These are phyloP conservation scores for Melipona quadrifasciata DNA, from an alignment of 1,140 invertebrate species.

Conservation along the genomic window DNA sequence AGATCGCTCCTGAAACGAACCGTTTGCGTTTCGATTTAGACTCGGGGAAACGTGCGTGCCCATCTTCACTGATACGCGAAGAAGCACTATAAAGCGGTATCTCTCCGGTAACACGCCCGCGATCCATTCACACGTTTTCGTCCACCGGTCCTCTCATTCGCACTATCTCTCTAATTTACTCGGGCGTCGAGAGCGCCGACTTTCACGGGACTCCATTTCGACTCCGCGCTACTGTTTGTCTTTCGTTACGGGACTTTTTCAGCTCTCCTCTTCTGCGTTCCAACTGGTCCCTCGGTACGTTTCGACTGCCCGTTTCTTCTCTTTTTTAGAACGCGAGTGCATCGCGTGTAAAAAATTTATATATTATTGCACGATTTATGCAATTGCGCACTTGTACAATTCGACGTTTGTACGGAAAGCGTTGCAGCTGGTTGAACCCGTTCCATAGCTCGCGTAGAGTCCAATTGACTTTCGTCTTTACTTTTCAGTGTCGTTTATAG, in stretches of 20 bases:
- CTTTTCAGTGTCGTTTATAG: too few relatives aligned
- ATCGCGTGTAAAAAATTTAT: too few relatives aligned
- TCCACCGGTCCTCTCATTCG: constrained; percentile 57
- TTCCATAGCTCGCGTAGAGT: too few relatives aligned
- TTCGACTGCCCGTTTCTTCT: background rate
- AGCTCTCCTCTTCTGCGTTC: background rate
- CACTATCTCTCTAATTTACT: constrained; percentile 63
- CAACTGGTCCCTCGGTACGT: background rate
- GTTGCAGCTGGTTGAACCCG: too few relatives aligned
- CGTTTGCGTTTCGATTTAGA: constrained; percentile 51
- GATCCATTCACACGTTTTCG: constrained; percentile 61
- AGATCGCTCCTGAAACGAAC: too few relatives aligned
- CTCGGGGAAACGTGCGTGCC: constrained; percentile 6
- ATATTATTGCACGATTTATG: too few relatives aligned
- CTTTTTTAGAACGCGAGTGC: background rate
- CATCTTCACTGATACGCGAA: constrained; percentile 17
- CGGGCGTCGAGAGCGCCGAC: constrained; percentile 25
- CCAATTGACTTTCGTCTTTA: too few relatives aligned
- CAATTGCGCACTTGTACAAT: too few relatives aligned
- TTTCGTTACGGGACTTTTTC: constrained; percentile 40
- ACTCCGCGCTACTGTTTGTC: constrained; percentile 56
- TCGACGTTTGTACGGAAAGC: too few relatives aligned
- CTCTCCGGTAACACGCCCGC: constrained; percentile 6
- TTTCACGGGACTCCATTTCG: constrained; percentile 41
- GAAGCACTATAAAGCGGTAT: constrained; percentile 49